Conservation (phyloP, 2,797 vertebrate species). For the Tachyglossus aculeatus region DNA sequence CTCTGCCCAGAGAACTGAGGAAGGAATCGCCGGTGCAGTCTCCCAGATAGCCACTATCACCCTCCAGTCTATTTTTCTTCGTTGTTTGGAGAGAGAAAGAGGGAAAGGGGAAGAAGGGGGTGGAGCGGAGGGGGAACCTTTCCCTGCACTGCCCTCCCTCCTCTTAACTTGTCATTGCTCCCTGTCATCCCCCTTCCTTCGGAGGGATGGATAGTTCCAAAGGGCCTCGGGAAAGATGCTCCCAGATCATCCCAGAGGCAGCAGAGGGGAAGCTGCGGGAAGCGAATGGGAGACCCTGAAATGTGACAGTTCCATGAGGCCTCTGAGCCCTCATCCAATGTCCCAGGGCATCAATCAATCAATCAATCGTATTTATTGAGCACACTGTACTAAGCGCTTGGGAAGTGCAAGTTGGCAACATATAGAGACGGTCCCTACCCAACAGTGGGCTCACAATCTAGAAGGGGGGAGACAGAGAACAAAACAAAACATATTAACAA, state of each 20-base stretch:
- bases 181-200: slow-evolving; percentile 7
- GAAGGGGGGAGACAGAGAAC: too few species aligned
- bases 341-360: too few species aligned
- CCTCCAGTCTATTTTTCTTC: slow-evolving; percentile 27
- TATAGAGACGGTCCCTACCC: too few species aligned
- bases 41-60: slow-evolving; percentile 69
- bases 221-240: background rate
- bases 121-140: background rate
- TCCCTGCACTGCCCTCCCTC: background rate
- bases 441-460: too few species aligned
- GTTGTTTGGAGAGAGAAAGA: background rate
- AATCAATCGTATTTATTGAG: too few species aligned
- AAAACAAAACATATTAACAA: too few species aligned
- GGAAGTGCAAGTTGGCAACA: too few species aligned
- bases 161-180: background rate
- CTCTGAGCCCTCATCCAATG: too few species aligned
- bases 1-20: slow-evolving; percentile 73
- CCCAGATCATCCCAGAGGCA: background rate
- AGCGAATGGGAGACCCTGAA: too few species aligned
- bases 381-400: too few species aligned
- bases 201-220: background rate
- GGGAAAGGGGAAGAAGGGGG: background rate
- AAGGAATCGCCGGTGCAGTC: slow-evolving; percentile 76
- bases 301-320: too few species aligned
- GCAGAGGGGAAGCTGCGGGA: background rate